phyloP scores from a whole-genome alignment of 2,888 invertebrate species.

The Mythimna vitellina region DNA sequence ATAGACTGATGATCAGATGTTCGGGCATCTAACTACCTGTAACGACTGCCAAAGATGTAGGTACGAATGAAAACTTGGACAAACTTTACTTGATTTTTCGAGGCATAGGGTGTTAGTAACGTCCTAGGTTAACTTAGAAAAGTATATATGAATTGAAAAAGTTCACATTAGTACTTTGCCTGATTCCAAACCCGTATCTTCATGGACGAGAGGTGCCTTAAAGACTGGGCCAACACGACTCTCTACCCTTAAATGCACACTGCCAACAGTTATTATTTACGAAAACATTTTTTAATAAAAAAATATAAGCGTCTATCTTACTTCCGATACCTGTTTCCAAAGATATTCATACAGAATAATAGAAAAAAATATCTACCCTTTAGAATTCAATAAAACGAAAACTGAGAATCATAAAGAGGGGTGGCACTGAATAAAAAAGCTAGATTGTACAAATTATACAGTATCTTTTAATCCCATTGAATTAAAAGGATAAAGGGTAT shows the following conservation, averaged over 20 bases:
- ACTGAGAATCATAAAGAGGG: conserved; percentile 36
- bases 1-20: too few relatives aligned
- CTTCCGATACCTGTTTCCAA: conserved; percentile 27
- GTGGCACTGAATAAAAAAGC: conserved; percentile 42
- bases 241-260: not conserved
- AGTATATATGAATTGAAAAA: too few relatives aligned
- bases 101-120: too few relatives aligned
- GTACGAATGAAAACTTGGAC: too few relatives aligned
- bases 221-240: not conserved
- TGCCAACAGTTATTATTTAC: not conserved
- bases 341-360: conserved; percentile 16
- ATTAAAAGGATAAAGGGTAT: conserved; percentile 65
- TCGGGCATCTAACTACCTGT: too few relatives aligned
- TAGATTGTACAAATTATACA: conserved; percentile 60
- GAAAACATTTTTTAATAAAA: not conserved
- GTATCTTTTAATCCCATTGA: conserved; percentile 63
- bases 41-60: too few relatives aligned
- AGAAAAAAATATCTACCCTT: conserved; percentile 31
- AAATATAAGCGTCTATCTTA: not conserved
- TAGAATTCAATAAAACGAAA: conserved; percentile 41
- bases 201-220: too few relatives aligned
- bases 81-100: too few relatives aligned
- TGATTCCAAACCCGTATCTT: too few relatives aligned
- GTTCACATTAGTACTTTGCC: too few relatives aligned
- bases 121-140: too few relatives aligned